Conservation (phyloP, 2,797 vertebrate genomes). For the Artibeus lituratus region DNA sequence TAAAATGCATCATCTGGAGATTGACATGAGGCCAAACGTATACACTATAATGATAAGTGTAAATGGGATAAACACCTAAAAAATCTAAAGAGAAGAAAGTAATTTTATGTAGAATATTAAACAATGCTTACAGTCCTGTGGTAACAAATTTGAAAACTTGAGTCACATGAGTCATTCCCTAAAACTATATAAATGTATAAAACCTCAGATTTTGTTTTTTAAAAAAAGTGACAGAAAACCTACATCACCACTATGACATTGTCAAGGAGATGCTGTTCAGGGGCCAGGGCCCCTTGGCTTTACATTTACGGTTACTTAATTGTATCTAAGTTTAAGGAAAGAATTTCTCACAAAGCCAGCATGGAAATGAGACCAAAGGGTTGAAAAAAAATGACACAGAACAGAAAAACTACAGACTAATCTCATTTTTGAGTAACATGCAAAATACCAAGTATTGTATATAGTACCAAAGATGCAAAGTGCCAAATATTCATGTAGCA, state of each 20-base stretch:
- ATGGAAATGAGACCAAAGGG: neutral
- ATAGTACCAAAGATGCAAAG: too few relatives aligned
- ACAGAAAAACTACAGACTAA: constrained; percentile 11
- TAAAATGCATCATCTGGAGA: neutral
- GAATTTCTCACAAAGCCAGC: neutral
- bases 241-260: neutral
- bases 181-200: neutral
- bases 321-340: neutral
- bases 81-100: neutral
- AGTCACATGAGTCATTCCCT: neutral
- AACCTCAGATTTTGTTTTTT: neutral
- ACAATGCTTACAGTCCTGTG: neutral
- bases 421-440: neutral
- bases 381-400: neutral
- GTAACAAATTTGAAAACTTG: neutral
- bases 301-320: neutral
- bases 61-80: neutral
- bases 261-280: neutral
- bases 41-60: neutral
- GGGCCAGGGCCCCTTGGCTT: neutral
- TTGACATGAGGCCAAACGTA: neutral
- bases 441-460: neutral
- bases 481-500: neutral
- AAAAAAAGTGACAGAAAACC: neutral
- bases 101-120: neutral